Base-by-base conservation (phyloP, 2,113 vertebrate genomes). In the Telmatochromis brachygnathus region DNA sequence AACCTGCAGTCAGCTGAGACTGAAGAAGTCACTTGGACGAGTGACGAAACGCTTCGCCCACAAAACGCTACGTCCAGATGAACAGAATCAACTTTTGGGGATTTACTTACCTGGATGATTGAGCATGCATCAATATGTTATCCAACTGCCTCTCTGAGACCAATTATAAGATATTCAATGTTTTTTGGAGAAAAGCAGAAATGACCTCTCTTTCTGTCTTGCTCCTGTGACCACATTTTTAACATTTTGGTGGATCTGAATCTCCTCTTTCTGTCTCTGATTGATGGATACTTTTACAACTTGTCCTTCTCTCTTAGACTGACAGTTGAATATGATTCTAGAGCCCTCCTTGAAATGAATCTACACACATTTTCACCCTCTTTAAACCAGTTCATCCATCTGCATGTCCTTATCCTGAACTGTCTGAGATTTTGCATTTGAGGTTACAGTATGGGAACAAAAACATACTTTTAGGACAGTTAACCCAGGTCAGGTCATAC, bases 1-100 rank as follows among this genome's bases (percentile, higher is more conserved):
- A n/a, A n/a, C n/a, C n/a, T n/a, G n/a, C n/a, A n/a, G n/a, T n/a
- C n/a, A n/a, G n/a, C n/a, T n/a, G n/a, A n/a, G n/a, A n/a, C 55
- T 28, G 23, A 58, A 58, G 55, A 58, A 58, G 55, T 58, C 26
- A 58, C 55, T 58, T 58, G 55, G 55, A 28, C 0, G 7, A 58
- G 26, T 58, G 55, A 58, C 0, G 5, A 58, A 0, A 58, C 7
- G 1, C 26, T 58, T 28, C 0, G 3, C 55, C 23, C 55, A 58
- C 55, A 58, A 58, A 58, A 9, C 1, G 4, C 13, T 58, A 58
- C 55, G 3, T 58, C 23, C 55, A 58, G 55, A 58, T 58, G 13
- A 28, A 58, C 23, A 15, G 55, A 58, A 58, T 58, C 55, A 56
- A 28, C 55, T 56, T 56, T 56, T 56, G 13, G 55, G 23, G 55